Conservation (phyloP, 2,888 invertebrate species). For the Drosophila limbata region DNA sequence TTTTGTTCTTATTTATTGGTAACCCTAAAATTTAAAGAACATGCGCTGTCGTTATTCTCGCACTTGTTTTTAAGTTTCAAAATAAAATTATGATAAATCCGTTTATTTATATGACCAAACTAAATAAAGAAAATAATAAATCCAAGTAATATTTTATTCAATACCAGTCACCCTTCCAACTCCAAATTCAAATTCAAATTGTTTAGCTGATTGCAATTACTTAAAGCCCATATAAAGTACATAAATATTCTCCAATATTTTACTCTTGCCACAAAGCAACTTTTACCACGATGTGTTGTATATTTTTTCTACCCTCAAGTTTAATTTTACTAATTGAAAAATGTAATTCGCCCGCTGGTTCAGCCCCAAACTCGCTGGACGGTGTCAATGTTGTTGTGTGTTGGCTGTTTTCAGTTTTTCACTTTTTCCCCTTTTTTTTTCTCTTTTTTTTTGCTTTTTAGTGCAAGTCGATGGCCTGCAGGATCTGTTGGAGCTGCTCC, state of each 20-base stretch:
- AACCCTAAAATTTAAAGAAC: neutral
- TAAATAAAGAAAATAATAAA: no score
- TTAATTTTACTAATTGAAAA: constrained; percentile 85
- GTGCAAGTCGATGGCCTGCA: constrained; percentile 32
- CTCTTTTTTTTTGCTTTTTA: constrained; percentile 32
- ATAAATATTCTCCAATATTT: constrained; percentile 1
- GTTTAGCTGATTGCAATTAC: no score
- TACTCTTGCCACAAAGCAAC: neutral
- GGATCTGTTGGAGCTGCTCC: constrained; percentile 24
- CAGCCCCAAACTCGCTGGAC: constrained; percentile 45
- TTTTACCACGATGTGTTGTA: neutral
- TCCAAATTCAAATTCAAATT: no score
- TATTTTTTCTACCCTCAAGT: constrained; percentile 30
- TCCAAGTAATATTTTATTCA: no score
- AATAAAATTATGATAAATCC: no score
- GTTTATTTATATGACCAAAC: no score
- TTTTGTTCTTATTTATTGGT: neutral
- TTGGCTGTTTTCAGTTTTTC: constrained; percentile 9
- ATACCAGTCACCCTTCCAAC: no score
- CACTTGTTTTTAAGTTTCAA: neutral
- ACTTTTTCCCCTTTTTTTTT: neutral
- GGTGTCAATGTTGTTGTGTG: constrained; percentile 35
- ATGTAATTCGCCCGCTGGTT: constrained; percentile 82
- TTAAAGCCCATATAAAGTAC: neutral
- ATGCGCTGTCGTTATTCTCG: neutral